Conservation (phyloP, 2,888 invertebrate species). For the Agrotis ipsilon region DNA sequence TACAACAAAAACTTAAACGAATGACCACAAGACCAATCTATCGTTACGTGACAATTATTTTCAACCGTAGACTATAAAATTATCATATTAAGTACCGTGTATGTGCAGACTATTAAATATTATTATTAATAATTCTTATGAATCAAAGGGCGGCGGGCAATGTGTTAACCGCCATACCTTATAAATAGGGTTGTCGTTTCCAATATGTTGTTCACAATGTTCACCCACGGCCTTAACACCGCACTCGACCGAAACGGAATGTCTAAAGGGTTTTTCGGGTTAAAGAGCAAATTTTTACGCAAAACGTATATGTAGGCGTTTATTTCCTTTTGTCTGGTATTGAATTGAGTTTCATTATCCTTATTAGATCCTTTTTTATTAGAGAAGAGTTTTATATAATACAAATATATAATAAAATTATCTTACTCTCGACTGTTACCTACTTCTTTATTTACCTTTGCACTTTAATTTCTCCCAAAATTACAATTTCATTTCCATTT, state of each 20-base stretch:
- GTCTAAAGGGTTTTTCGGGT: conserved; percentile 37
- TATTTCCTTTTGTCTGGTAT: conserved; percentile 14
- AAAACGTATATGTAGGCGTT: conserved; percentile 12
- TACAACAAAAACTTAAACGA: conserved; percentile 44
- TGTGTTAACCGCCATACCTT: conserved; percentile 72
- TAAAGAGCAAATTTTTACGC: conserved; percentile 33
- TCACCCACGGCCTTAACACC: conserved; percentile 33
- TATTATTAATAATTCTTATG: conserved; percentile 74
- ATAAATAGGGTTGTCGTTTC: conserved; percentile 68
- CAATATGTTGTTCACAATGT: conserved; percentile 30
- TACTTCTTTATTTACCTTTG: not conserved
- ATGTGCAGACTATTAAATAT: conserved; percentile 65
- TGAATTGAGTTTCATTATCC: conserved; percentile 2
- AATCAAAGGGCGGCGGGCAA: conserved; percentile 75
- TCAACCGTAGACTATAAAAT: conserved; percentile 61
- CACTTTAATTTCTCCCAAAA: not conserved
- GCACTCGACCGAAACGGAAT: conserved; percentile 42
- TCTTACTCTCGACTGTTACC: not conserved
- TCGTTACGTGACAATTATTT: conserved; percentile 64
- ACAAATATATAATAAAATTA: not conserved
- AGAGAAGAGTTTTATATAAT: not conserved
- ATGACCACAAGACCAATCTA: conserved; percentile 54
- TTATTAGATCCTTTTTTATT: not conserved
- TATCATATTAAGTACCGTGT: conserved; percentile 63
- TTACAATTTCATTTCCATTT: not conserved